A percentile compares a stretch with the other conserved stretches of the same genome.
These are phyloP conservation scores for Drosophila pallidifrons DNA, from an alignment of 1,140 invertebrate species.

Conservation along the genomic window DNA sequence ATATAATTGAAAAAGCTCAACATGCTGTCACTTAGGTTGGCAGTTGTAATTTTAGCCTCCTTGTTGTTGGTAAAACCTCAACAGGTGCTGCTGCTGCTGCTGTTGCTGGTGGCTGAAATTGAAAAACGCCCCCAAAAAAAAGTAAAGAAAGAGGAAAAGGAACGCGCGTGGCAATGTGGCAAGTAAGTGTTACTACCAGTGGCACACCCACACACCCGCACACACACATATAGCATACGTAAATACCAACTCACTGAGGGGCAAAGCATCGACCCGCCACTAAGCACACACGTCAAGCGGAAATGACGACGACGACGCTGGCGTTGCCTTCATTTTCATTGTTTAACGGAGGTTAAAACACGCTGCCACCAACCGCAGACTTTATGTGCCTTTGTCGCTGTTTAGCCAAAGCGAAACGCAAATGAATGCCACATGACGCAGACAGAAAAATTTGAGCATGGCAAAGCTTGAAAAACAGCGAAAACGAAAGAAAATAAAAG, in stretches of 20 bases:
- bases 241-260: not conserved
- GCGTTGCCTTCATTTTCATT: constrained; percentile 64
- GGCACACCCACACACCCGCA: constrained; percentile 21
- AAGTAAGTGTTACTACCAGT: constrained; percentile 61
- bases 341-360: constrained; percentile 62
- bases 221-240: constrained; percentile 15
- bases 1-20: constrained; percentile 58
- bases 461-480: constrained; percentile 36
- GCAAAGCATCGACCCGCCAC: constrained; percentile 32
- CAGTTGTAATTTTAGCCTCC: constrained; percentile 11
- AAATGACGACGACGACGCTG: constrained; percentile 59
- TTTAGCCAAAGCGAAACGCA: constrained; percentile 50
- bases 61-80: constrained; percentile 30
- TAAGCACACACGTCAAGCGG: constrained; percentile 56
- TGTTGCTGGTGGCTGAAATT: constrained; percentile 42
- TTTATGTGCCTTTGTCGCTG: constrained; percentile 40
- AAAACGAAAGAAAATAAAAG: constrained; percentile 46
- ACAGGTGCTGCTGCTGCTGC: constrained; percentile 54
- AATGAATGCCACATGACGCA: constrained; percentile 76
- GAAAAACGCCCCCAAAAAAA: constrained; percentile 43
- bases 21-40: constrained; percentile 30
- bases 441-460: constrained; percentile 68
- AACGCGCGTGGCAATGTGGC: constrained; percentile 44
- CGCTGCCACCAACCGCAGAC: constrained; percentile 62
- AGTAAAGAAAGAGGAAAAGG: not conserved